Percentiles rank a stretch among this genome's conserved stretches.
These are phyloP conservation scores for Arizona elegans DNA, from an alignment of 2,113 vertebrate genomes.

Conservation along the genomic window DNA sequence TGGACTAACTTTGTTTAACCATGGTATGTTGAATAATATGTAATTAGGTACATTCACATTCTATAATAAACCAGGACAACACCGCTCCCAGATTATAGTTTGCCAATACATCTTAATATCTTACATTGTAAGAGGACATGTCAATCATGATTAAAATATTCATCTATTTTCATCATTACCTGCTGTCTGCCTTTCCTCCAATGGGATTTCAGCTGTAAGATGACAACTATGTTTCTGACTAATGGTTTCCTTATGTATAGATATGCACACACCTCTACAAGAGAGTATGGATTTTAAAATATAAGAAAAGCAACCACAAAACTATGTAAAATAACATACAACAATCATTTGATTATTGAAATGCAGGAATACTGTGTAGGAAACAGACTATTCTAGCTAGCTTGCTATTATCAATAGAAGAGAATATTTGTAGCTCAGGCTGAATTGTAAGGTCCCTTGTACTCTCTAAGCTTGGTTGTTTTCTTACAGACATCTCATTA, in stretches of 20 bases:
- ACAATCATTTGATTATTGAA: not conserved
- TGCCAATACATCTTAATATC: not conserved
- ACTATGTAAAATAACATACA: not conserved
- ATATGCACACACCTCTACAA: not conserved
- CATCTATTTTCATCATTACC: not conserved
- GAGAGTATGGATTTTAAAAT: not conserved
- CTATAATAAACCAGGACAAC: not conserved
- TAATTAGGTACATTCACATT: not conserved
- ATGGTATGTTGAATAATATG: not conserved
- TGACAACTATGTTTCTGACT: not conserved
- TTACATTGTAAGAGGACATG: not conserved
- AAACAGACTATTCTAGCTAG: not conserved
- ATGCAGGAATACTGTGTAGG: not conserved
- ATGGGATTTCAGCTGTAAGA: not conserved
- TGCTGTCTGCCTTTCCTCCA: not conserved
- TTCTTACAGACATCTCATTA: not conserved
- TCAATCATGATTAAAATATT: not conserved
- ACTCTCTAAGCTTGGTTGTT: not conserved
- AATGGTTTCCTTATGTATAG: not conserved
- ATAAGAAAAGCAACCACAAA: not conserved
- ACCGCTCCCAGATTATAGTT: not conserved
- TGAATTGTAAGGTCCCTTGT: not conserved
- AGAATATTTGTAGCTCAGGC: not conserved
- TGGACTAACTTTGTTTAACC: not conserved
- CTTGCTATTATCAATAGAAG: not conserved